Evolutionary conservation across 1,140 invertebrate genomes (phyloP).

Genomic region (Bathynomus jamesi): DNA sequence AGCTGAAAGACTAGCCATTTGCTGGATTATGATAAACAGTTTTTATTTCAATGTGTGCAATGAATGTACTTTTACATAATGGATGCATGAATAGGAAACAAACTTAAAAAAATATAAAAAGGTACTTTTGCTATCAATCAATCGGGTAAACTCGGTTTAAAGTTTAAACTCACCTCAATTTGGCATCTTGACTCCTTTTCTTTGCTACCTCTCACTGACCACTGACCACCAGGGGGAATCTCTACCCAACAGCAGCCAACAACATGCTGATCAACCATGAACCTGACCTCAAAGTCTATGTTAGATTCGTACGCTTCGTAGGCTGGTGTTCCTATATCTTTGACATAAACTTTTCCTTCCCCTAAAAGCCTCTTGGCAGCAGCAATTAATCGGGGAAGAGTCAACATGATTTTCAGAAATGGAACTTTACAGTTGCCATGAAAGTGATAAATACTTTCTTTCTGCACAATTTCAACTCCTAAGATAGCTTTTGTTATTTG

Average conservation of each 20-base stretch:
- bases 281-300: conserved; percentile 93
- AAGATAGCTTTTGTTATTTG: conserved; percentile 75
- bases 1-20: no score
- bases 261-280: conserved; percentile 91
- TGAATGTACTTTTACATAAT: no score
- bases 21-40: no score
- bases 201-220: conserved; percentile 53
- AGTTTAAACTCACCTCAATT: conserved; percentile 60
- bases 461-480: conserved; percentile 69
- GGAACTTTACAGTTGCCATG: conserved; percentile 62
- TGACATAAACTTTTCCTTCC: conserved; percentile 51
- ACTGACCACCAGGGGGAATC: conserved; percentile 67
- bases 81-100: no score
- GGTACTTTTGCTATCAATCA: no score
- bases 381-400: conserved; percentile 75
- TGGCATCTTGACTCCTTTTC: conserved; percentile 64
- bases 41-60: no score
- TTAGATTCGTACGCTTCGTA: conserved; percentile 82
- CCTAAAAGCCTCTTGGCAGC: conserved; percentile 76
- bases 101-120: no score
- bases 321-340: conserved; percentile 51
- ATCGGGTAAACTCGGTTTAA: no score
- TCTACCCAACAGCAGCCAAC: conserved; percentile 98
- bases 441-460: conserved; percentile 83
- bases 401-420: conserved; percentile 83